A percentile compares a stretch with the other conserved stretches of the same genome.
These are phyloP conservation scores for Uromys caudimaculatus DNA, from an alignment of 2,797 vertebrate genomes.

Conservation along the genomic window DNA sequence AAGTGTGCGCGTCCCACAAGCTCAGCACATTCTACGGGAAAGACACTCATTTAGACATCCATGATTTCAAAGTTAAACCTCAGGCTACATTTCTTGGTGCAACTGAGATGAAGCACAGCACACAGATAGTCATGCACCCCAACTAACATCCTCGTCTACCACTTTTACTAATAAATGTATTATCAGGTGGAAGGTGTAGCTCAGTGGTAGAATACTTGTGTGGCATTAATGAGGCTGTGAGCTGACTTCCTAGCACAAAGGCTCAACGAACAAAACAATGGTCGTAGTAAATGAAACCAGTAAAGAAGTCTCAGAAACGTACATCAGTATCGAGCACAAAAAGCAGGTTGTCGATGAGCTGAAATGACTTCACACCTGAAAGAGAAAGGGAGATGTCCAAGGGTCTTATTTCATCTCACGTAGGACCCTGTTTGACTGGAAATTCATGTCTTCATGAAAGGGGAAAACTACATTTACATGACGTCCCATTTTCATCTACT, in stretches of 20 bases:
- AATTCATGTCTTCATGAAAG: neutral
- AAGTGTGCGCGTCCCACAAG: conserved; percentile 92
- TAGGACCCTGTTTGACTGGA: neutral
- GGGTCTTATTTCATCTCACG: neutral
- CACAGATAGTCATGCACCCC: neutral
- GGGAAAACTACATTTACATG: neutral
- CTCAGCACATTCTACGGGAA: conserved; percentile 91
- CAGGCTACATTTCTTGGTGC: neutral
- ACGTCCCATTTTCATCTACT: neutral
- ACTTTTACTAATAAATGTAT: neutral
- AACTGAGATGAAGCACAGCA: neutral
- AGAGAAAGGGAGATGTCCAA: conserved; percentile 64
- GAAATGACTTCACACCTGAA: conserved; percentile 93
- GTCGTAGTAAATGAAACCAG: neutral
- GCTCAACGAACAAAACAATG: neutral
- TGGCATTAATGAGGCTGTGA: neutral
- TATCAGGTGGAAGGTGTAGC: no score
- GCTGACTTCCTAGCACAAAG: neutral
- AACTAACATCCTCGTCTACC: neutral
- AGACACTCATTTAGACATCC: neutral
- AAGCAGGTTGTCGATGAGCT: conserved; percentile 92
- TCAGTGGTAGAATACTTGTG: neutral
- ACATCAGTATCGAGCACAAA: conserved; percentile 95
- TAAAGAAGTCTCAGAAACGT: conserved; percentile 69
- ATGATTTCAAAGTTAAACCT: neutral